Evolutionary conservation across 2,888 invertebrate species (phyloP), one percentile per base, ranked within the genome.

Genomic region (Zelleria hepariella): DNA sequence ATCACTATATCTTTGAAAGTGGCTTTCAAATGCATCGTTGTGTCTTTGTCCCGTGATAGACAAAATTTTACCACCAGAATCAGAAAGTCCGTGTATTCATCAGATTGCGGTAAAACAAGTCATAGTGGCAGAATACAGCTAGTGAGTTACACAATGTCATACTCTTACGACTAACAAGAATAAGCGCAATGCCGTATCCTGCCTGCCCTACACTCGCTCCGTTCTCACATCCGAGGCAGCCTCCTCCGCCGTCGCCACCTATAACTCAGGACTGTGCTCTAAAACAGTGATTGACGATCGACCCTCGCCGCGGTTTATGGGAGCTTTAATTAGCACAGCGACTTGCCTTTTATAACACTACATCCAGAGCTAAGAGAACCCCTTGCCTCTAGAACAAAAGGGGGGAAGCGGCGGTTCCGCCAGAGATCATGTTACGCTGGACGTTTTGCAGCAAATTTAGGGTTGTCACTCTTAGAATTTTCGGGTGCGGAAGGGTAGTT

Each of bases 221-320:
- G 10, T 27, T 49, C 25, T n/a, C 32, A 20, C 32, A 42, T 42
- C 23, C 51, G 10, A 20, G 18, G n/a, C 51, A 10, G 58, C 24
- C 42, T 42, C 23, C 62, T 63, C 60, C 55, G 65, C 64, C 71
- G 70, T 70, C 73, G 71, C 75, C 70, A 66, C 67, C 77, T 70
- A 79, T 83, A 78, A 80, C 72, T 79, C 78, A 75, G 68, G 61
- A 62, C 68, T 71, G 7, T 23, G 73, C 74, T 73, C 75, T 75
- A 73, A 71, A 71, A 73, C 69, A 71, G 77, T 82, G 84, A 85
- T 86, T 84, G 86, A 85, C 82, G 81, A 74, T 70, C 67, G 73
- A 71, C 76, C 77, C 77, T 76, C 72, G 69, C 58, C 60, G 56
- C 70, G 68, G 75, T 82, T 83, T 82, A 86, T 77, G 84, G 83